A percentile compares a stretch with the other conserved stretches of the same genome.
Conservation (phyloP, 2,113 vertebrate genomes). For the Chunga burmeisteri region DNA sequence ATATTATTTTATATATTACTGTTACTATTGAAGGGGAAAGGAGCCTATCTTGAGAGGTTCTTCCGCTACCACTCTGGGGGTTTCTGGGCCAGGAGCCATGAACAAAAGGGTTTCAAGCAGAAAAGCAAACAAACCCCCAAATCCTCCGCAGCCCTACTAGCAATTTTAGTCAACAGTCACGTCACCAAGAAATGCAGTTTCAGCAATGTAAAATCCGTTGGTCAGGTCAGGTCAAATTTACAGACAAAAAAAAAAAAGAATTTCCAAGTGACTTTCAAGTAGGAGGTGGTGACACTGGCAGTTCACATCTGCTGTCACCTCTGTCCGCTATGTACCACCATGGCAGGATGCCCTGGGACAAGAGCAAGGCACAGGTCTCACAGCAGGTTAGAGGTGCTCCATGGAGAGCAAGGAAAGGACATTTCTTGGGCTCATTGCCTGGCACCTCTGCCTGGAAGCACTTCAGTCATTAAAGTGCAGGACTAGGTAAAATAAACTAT, state of each 20-base stretch:
- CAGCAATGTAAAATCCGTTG: not conserved
- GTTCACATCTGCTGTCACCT: not conserved
- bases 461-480: no score
- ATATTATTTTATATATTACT: not conserved
- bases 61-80: not conserved
- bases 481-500: not conserved
- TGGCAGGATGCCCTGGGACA: not conserved
- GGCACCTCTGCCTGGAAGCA: not conserved
- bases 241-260: not conserved
- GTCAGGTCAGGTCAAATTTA: not conserved
- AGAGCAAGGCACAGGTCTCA: not conserved
- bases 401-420: not conserved
- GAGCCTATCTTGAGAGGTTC: not conserved
- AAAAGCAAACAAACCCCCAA: not conserved
- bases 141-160: not conserved
- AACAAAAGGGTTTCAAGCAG: not conserved
- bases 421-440: not conserved
- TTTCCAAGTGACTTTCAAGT: not conserved
- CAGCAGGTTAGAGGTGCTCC: not conserved
- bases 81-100: not conserved
- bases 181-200: not conserved
- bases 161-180: not conserved
- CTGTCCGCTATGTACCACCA: not conserved
- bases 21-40: not conserved
- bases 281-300: not conserved